Conservation (phyloP, 2,113 vertebrate species). For the Sceloporus undulatus region DNA sequence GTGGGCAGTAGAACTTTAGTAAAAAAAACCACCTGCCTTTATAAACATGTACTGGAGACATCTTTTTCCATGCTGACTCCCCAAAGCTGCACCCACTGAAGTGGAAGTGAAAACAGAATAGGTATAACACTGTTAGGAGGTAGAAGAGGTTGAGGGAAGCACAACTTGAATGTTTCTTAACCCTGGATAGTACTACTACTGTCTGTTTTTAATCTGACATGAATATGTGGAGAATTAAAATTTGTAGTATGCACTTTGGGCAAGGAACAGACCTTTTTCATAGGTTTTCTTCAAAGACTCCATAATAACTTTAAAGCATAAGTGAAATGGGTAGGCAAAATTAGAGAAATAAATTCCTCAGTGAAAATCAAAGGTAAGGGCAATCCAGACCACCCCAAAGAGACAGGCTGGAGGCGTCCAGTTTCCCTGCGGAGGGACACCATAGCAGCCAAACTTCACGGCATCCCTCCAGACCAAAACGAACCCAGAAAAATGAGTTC, state of each 20-base stretch:
- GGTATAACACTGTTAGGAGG: too few relatives aligned
- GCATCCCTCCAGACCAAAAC: too few relatives aligned
- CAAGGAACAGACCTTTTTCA: background rate
- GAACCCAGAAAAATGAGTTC: too few relatives aligned
- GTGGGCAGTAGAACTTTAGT: background rate
- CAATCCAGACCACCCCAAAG: too few relatives aligned
- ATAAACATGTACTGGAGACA: background rate
- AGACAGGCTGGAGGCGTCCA: too few relatives aligned
- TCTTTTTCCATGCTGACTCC: background rate
- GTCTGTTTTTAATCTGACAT: too few relatives aligned
- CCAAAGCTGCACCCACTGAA: background rate
- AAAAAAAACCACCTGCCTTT: background rate
- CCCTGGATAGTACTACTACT: background rate
- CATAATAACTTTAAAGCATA: background rate
- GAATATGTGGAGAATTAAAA: background rate
- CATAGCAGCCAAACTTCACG: too few relatives aligned
- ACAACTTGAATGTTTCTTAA: background rate
- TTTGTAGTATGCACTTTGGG: background rate
- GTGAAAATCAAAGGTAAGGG: too few relatives aligned
- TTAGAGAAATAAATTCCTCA: background rate
- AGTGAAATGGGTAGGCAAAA: background rate
- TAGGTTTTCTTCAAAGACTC: background rate
- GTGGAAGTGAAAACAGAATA: background rate
- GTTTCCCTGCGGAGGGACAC: too few relatives aligned
- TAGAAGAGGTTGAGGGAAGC: background rate